phyloP scores from a whole-genome alignment of 2,888 invertebrate species.

The Alloscopus bannaensis region DNA sequence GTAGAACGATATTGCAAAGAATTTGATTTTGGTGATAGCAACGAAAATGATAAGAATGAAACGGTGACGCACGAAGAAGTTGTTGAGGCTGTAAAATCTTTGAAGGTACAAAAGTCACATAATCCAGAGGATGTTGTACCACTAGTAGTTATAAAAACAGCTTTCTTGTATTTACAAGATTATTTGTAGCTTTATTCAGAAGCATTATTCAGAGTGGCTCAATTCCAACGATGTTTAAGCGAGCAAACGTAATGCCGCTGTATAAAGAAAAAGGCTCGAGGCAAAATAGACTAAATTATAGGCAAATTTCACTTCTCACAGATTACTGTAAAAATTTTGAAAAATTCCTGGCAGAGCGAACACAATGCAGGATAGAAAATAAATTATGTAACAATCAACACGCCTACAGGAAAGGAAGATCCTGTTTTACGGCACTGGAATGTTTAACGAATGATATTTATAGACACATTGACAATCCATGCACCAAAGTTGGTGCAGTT shows the following conservation, averaged over 20 bases:
- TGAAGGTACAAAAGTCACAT: slow-evolving; percentile 23
- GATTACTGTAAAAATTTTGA: slow-evolving; percentile 68
- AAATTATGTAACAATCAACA: slow-evolving; percentile 61
- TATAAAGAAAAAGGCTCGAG: slow-evolving; percentile 55
- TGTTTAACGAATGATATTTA: slow-evolving; percentile 59
- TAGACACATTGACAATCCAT: slow-evolving; percentile 45
- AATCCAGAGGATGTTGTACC: background rate
- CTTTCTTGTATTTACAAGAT: background rate
- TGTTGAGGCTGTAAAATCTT: background rate
- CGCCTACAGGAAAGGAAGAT: slow-evolving; percentile 68
- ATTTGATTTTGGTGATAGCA: background rate
- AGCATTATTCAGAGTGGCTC: slow-evolving; percentile 6
- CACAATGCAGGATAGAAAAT: slow-evolving; percentile 25
- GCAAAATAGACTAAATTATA: slow-evolving; percentile 54
- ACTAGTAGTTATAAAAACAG: slow-evolving; percentile 7
- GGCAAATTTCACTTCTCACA: slow-evolving; percentile 63
- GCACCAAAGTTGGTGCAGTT: slow-evolving; percentile 39
- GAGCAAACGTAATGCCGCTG: slow-evolving; percentile 31
- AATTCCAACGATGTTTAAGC: slow-evolving; percentile 26
- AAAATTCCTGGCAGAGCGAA: slow-evolving; percentile 44
- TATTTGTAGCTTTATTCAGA: slow-evolving; percentile 26
- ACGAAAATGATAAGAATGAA: background rate
- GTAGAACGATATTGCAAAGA: background rate
- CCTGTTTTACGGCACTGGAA: slow-evolving; percentile 63
- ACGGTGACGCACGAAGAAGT: background rate